phyloP scores from a whole-genome alignment of 1,140 invertebrate species.

The Eupeodes corollae region DNA sequence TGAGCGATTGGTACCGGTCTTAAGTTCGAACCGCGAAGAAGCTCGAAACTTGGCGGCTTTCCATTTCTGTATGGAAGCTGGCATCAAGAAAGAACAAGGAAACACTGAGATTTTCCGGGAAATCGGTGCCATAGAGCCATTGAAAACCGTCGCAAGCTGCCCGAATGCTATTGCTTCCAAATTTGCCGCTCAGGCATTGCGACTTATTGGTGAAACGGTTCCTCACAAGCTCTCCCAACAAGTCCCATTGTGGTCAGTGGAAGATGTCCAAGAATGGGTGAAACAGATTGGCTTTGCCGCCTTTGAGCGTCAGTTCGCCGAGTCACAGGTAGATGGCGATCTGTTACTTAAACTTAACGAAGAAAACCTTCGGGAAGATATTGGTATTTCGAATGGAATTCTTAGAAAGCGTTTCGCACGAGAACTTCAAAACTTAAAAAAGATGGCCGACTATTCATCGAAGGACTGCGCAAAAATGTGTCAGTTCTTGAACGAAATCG shows the following conservation, averaged over 20 bases:
- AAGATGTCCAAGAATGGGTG: conserved; percentile 96
- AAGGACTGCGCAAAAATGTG: conserved; percentile 86
- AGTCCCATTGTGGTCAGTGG: conserved; percentile 92
- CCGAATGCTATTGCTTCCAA: conserved; percentile 96
- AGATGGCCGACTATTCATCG: conserved; percentile 94
- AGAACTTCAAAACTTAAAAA: conserved; percentile 88
- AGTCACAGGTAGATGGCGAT: conserved; percentile 96
- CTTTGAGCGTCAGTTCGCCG: conserved; percentile 71
- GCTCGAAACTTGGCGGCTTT: conserved; percentile 94
- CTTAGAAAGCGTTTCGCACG: conserved; percentile 84
- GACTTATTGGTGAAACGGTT: conserved; percentile 90
- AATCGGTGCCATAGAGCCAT: conserved; percentile 88
- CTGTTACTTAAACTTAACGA: conserved; percentile 86
- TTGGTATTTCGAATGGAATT: conserved; percentile 88
- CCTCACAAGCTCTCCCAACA: conserved; percentile 96
- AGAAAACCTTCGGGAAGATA: conserved; percentile 83
- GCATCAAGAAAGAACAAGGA: conserved; percentile 92
- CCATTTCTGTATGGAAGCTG: conserved; percentile 99
- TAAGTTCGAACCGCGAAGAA: conserved; percentile 90
- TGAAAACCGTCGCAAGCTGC: conserved; percentile 94
- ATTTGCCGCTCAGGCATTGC: conserved; percentile 90
- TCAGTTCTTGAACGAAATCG: conserved; percentile 76
- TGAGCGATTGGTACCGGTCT: conserved; percentile 82
- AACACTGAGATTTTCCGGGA: conserved; percentile 89
- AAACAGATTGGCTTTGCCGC: conserved; percentile 92